Percentiles rank a stretch among this genome's conserved stretches.
These are phyloP conservation scores for Microctenopoma steveboyesi DNA, from an alignment of 2,797 vertebrate genomes.

Conservation along the genomic window DNA sequence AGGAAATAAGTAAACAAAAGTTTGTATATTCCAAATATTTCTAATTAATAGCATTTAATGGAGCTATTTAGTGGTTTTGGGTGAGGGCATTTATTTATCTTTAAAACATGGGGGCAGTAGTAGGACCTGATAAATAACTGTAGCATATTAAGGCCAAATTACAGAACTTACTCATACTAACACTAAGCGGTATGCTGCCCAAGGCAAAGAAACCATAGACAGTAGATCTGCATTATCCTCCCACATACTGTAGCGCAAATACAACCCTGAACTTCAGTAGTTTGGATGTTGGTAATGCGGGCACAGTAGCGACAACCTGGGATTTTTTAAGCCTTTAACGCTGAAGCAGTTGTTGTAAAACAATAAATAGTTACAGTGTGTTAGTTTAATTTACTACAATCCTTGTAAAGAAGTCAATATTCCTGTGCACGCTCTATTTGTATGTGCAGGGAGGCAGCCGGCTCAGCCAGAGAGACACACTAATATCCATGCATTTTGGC, in stretches of 20 bases:
- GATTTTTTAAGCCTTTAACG: not conserved
- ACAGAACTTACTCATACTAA: constrained; percentile 7
- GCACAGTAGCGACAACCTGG: not conserved
- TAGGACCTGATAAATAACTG: not conserved
- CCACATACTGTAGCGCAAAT: not conserved
- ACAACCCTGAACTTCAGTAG: not conserved
- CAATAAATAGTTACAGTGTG: not conserved
- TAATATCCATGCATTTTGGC: not conserved
- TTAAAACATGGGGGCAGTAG: not conserved
- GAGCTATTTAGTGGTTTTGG: not conserved
- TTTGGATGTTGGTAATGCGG: not conserved
- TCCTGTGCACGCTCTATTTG: not conserved
- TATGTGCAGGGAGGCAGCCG: not conserved
- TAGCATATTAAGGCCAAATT: not conserved
- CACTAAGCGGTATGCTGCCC: constrained; percentile 1
- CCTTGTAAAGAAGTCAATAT: not conserved
- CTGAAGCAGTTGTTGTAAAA: not conserved
- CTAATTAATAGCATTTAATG: not conserved
- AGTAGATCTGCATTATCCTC: not conserved
- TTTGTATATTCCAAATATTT: not conserved
- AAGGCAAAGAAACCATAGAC: not conserved
- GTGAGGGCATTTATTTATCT: constrained; percentile 1
- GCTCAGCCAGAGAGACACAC: not conserved
- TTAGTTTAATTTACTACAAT: not conserved
- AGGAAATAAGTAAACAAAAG: not conserved